A percentile compares a stretch with the other conserved stretches of the same genome.
Conservation (phyloP, 2,113 vertebrate genomes). For the Oxyruncus cristatus region DNA sequence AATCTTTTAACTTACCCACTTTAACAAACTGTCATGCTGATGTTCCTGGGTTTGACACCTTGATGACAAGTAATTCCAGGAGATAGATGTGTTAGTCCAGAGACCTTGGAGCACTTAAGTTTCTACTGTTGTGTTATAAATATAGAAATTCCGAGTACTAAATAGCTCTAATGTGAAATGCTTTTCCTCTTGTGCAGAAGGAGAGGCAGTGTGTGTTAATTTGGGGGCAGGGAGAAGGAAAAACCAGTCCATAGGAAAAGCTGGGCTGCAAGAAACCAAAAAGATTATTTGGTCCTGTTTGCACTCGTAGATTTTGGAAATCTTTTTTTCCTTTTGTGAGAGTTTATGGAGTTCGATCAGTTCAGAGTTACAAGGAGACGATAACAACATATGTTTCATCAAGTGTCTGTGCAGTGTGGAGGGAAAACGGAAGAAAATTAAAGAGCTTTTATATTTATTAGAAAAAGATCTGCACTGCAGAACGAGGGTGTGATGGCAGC, state of each 20-base stretch:
- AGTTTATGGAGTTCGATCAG: background rate
- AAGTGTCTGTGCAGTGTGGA: rapidly evolving
- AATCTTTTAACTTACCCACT: background rate
- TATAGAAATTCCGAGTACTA: background rate
- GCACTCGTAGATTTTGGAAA: background rate
- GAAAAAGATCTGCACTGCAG: background rate
- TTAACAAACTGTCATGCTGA: background rate
- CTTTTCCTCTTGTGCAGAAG: rapidly evolving
- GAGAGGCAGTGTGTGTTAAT: rapidly evolving
- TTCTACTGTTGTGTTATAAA: background rate
- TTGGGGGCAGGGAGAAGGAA: rapidly evolving
- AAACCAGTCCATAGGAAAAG: background rate
- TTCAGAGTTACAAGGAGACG: background rate
- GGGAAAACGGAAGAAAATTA: background rate
- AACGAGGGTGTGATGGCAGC: background rate
- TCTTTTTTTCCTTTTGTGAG: background rate
- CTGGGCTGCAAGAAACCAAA: background rate
- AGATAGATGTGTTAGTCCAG: background rate
- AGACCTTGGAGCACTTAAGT: background rate
- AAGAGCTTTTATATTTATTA: background rate
- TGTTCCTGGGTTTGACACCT: background rate
- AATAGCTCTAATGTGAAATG: background rate
- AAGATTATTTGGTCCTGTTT: background rate
- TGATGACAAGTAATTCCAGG: background rate
- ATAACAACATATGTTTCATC: background rate